Evolutionary conservation across 2,888 invertebrate genomes (phyloP).

Genomic region (Mesorhabditis belari): DNA sequence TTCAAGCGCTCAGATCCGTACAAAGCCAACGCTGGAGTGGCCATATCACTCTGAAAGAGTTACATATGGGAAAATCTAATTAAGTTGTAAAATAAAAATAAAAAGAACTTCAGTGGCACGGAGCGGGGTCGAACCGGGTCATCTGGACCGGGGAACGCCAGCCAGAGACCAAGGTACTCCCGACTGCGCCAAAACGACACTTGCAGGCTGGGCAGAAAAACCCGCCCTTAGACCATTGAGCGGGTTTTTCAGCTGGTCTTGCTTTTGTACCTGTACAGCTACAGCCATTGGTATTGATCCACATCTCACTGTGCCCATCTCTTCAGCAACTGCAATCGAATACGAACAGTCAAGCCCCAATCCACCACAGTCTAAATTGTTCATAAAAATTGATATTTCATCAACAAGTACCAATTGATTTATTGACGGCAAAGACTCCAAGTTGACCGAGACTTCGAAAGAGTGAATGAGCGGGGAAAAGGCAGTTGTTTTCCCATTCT

Average conservation of each 20-base stretch:
- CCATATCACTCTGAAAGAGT: slow-evolving; percentile 55
- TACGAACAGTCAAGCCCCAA: slow-evolving; percentile 61
- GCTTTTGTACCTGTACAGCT: slow-evolving; percentile 56
- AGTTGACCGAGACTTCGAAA: slow-evolving; percentile 60
- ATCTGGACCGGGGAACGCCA: no score
- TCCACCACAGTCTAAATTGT: slow-evolving; percentile 60
- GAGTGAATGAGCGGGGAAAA: slow-evolving; percentile 59
- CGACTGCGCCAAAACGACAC: no score
- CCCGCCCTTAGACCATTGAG: not conserved
- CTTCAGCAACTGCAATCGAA: slow-evolving; percentile 59
- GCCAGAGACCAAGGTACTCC: not conserved
- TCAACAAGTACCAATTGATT: slow-evolving; percentile 54
- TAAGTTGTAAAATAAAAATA: no score
- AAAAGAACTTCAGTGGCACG: no score
- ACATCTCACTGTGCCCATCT: slow-evolving; percentile 58
- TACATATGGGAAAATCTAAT: no score
- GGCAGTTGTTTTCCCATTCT: slow-evolving; percentile 58
- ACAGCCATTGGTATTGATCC: slow-evolving; percentile 60
- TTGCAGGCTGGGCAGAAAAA: no score
- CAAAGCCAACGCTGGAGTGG: slow-evolving; percentile 60
- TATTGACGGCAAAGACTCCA: slow-evolving; percentile 60
- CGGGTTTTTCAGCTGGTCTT: not conserved
- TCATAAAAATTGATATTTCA: no score
- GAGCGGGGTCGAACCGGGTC: no score
- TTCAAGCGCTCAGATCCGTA: slow-evolving; percentile 15